Percentiles rank a stretch among this genome's conserved stretches.
Conservation (phyloP, 1,140 invertebrate species). For the Atta colombica region DNA sequence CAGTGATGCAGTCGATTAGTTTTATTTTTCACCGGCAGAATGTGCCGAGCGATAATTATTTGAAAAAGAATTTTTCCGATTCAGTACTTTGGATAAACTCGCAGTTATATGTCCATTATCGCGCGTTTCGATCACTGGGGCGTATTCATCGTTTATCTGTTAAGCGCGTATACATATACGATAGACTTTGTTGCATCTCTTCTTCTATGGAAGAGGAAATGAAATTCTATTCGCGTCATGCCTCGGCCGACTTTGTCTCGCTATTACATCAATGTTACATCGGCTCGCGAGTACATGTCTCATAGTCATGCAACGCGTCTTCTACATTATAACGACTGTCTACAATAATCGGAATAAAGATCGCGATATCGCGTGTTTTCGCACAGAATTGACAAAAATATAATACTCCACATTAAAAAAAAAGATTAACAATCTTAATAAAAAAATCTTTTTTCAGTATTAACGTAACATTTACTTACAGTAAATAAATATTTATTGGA, state of each 20-base stretch:
- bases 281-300: constrained; percentile 41
- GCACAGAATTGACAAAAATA: not conserved
- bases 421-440: too few species aligned
- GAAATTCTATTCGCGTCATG: constrained; percentile 61
- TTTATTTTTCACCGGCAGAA: constrained; percentile 37
- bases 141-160: constrained; percentile 57
- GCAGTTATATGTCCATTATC: constrained; percentile 45
- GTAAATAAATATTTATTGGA: too few species aligned
- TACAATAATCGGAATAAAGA: constrained; percentile 17
- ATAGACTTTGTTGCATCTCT: constrained; percentile 44
- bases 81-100: constrained; percentile 47
- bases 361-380: not conserved
- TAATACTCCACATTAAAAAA: not conserved
- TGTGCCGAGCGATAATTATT: constrained; percentile 42
- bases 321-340: constrained; percentile 8
- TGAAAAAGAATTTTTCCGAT: constrained; percentile 44
- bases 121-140: constrained; percentile 16
- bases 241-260: constrained; percentile 57
- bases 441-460: too few species aligned
- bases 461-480: too few species aligned
- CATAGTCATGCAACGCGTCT: constrained; percentile 17
- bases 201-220: constrained; percentile 49
- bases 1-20: constrained; percentile 39
- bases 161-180: constrained; percentile 37
- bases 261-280: constrained; percentile 60